Evolutionary conservation across 2,797 vertebrate species (phyloP).

Genomic region (Xyrichtys novacula): DNA sequence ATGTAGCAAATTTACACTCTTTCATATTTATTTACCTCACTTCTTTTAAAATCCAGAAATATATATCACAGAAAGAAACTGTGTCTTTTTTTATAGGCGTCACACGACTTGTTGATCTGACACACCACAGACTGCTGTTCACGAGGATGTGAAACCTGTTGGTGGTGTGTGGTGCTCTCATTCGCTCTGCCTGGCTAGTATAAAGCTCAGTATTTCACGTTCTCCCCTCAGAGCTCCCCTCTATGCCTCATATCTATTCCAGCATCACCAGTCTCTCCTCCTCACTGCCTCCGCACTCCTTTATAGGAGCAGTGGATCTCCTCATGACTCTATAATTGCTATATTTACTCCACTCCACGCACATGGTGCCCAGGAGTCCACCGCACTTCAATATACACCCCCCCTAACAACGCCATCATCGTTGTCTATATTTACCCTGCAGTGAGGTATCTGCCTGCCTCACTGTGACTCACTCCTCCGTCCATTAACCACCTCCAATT

Average conservation of each 20-base stretch:
- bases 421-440: constrained; percentile 66
- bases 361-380: constrained; percentile 27
- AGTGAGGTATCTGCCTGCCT: constrained; percentile 38
- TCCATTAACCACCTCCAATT: constrained; percentile 58
- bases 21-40: too few species aligned
- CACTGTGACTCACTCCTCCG: constrained; percentile 53
- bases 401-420: constrained; percentile 46
- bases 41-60: too few species aligned
- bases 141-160: constrained; percentile 37
- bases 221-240: constrained; percentile 12
- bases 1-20: too few species aligned
- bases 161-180: constrained; percentile 26
- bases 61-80: too few species aligned
- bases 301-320: constrained; percentile 25
- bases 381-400: constrained; percentile 23
- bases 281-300: constrained; percentile 29
- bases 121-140: constrained; percentile 37
- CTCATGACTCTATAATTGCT: constrained; percentile 25
- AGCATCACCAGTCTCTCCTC: constrained; percentile 29
- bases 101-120: constrained; percentile 1
- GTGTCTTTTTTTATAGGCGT: too few species aligned
- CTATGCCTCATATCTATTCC: constrained; percentile 26
- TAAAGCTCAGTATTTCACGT: constrained; percentile 40
- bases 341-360: constrained; percentile 21
- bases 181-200: constrained; percentile 34